A percentile compares a stretch with the other conserved stretches of the same genome.
These are phyloP conservation scores for Lepidocolaptes lacrymiger DNA, from an alignment of 2,797 vertebrate genomes.

Conservation along the genomic window DNA sequence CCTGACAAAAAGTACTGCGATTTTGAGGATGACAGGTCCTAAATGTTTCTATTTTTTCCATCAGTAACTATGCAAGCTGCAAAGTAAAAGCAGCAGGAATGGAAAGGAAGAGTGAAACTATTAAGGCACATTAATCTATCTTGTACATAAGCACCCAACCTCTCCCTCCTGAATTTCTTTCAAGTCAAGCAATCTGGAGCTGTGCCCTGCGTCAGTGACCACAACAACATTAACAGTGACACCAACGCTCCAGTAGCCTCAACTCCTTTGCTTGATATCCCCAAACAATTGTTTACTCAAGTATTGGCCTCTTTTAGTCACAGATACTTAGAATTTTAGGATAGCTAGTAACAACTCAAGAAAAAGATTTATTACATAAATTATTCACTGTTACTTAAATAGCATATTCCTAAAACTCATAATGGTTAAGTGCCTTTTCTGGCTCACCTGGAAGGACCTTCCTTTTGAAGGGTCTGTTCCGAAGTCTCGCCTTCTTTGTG, in stretches of 20 bases:
- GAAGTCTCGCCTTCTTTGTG: conserved; percentile 59
- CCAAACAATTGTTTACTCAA: neutral
- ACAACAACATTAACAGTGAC: neutral
- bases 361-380: neutral
- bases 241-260: neutral
- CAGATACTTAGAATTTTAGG: neutral
- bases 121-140: neutral
- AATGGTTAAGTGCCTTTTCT: neutral
- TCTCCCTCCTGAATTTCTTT: neutral
- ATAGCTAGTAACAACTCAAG: neutral
- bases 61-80: neutral
- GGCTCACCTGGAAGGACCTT: conserved; percentile 63
- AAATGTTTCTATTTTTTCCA: neutral
- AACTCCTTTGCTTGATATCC: neutral
- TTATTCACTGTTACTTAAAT: neutral
- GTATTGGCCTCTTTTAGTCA: neutral
- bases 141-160: neutral
- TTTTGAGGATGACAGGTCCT: neutral
- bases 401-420: conserved; percentile 6
- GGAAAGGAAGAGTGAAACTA: neutral
- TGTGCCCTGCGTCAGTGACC: neutral
- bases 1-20: neutral
- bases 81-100: neutral
- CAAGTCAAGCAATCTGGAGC: neutral
- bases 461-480: conserved; percentile 42